Conservation (phyloP, 2,113 vertebrate species). For the Hemicordylus capensis region DNA sequence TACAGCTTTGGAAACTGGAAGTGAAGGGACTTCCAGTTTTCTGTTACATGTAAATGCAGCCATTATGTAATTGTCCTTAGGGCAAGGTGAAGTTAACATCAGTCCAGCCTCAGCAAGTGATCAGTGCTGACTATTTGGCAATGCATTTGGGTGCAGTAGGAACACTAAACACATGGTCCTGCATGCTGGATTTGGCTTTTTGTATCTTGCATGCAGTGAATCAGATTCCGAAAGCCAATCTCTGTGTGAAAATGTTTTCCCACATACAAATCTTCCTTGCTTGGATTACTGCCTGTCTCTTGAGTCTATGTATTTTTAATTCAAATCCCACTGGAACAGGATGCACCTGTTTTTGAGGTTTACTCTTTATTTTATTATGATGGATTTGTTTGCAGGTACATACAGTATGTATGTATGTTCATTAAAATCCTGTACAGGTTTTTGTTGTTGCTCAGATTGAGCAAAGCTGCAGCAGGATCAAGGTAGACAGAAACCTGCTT, state of each 20-base stretch:
- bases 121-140: not conserved
- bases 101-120: not conserved
- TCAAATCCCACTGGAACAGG: not conserved
- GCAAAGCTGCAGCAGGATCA: slow-evolving; percentile 31
- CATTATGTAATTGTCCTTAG: too few relatives aligned
- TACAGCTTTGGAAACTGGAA: too few relatives aligned
- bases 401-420: accelerated
- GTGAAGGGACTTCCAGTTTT: too few relatives aligned
- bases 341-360: not conserved
- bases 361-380: not conserved
- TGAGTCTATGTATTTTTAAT: not conserved
- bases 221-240: not conserved
- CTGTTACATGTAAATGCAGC: too few relatives aligned
- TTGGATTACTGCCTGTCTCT: not conserved
- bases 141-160: not conserved
- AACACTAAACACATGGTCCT: not conserved
- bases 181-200: not conserved
- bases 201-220: not conserved
- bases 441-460: not conserved
- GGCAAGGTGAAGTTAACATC: too few relatives aligned
- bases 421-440: slow-evolving; percentile 6
- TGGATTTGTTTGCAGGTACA: not conserved
- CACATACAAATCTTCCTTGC: not conserved
- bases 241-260: not conserved
- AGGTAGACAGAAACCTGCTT: slow-evolving; percentile 2